Conservation (phyloP, 2,797 vertebrate species). For the Triplophysa yarkandensis region DNA sequence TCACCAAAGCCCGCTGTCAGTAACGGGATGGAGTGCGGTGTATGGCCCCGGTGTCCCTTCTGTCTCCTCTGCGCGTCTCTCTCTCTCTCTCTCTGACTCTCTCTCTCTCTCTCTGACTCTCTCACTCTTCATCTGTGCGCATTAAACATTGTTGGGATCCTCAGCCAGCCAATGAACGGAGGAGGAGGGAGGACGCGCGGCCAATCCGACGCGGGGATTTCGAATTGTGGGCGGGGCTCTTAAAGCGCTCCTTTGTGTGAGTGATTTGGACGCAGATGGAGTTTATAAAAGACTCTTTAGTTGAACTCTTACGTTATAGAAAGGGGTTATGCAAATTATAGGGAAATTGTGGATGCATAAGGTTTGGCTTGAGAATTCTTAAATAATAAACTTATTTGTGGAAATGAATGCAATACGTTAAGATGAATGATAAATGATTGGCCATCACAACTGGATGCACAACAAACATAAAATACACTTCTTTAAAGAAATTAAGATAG, state of each 20-base stretch:
- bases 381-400: too few relatives aligned
- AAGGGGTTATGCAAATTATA: too few relatives aligned
- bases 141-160: constrained; percentile 96
- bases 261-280: constrained; percentile 37
- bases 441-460: too few relatives aligned
- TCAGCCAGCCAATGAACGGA: constrained; percentile 84
- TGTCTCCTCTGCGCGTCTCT: constrained; percentile 63
- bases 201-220: constrained; percentile 67
- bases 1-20: constrained; percentile 46
- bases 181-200: constrained; percentile 58
- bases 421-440: too few relatives aligned
- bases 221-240: constrained; percentile 71
- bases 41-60: constrained; percentile 59
- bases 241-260: constrained; percentile 64
- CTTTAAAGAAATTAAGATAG: too few relatives aligned
- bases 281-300: constrained; percentile 47
- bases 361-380: too few relatives aligned
- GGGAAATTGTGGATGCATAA: too few relatives aligned
- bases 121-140: constrained; percentile 93
- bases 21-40: constrained; percentile 51
- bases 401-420: too few relatives aligned
- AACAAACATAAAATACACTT: too few relatives aligned
- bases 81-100: constrained; percentile 88
- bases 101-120: constrained; percentile 82
- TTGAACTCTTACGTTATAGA: constrained; percentile 32